Base-by-base conservation (phyloP, 2,888 invertebrate species). In the Chesias legatella region DNA sequence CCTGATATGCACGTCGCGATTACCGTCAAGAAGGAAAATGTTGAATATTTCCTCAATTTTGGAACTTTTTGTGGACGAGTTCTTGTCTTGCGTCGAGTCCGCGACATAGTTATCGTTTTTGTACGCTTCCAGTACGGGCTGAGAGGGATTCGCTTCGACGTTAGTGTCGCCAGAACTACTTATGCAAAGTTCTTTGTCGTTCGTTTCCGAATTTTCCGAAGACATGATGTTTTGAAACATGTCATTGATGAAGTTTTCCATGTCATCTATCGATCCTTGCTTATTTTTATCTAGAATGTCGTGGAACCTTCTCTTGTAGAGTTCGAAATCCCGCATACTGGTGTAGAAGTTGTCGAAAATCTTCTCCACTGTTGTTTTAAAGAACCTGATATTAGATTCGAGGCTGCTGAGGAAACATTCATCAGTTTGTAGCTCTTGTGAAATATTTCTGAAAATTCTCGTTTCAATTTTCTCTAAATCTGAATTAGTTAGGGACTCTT, bases 201-300 rank as follows among this genome's bases (percentile, higher is more conserved):
- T 10, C 8, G 10, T 7, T 6, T 51, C 34, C 2, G 61, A 54
- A 6, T 66, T 67, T 6, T 79, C 76, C 0, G 77, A 69, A 1
- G 76, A 73, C 48, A 72, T 64, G n/a, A 83, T 79, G 33, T 79
- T 67, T 6, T 79, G 73, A 46, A 85, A 73, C 68, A 83, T 77
- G 23, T 83, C 80, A 53, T 67, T 79, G 29, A 84, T 75, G 39
- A 85, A 83, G 1, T 73, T 66, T 55, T 83, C 81, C 81, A 83
- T 81, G 34, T 79, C 78, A 5, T 53, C 56, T 0, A 81, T 37
- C 1, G 74, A 68, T 3, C 79, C 74, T 1, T 65, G 71, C 21
- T 62, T 65, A 46, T 67, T 78, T 40, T 72, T 81, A 3, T 58
- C 56, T 20, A 85, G 49, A 32, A 85, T 83, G 2, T 76, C 76